Conservation (phyloP, 2,888 invertebrate species). For the Tetranychus piercei region DNA sequence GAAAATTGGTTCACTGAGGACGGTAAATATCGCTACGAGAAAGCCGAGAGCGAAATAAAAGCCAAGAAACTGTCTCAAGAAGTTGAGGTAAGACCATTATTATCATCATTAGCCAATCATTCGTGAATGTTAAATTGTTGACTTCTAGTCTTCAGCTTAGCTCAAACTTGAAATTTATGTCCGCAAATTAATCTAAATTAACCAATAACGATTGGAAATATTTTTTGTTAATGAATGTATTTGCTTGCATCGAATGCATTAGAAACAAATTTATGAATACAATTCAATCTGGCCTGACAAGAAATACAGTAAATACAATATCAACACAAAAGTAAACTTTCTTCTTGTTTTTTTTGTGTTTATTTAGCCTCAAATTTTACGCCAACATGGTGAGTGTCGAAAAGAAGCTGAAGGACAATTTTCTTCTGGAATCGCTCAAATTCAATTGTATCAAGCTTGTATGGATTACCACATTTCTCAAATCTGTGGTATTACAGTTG, state of each 20-base stretch:
- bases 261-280: too few relatives aligned
- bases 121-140: background rate
- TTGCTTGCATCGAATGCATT: too few relatives aligned
- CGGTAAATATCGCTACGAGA: conserved; percentile 25
- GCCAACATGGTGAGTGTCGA: background rate
- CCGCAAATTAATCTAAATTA: too few relatives aligned
- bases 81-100: conserved; percentile 9
- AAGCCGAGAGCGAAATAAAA: conserved; percentile 25
- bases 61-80: conserved; percentile 23
- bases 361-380: background rate
- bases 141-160: background rate
- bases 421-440: conserved; percentile 19
- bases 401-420: conserved; percentile 11
- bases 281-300: too few relatives aligned
- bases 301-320: too few relatives aligned
- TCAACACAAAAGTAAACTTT: too few relatives aligned
- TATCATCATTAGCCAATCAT: background rate
- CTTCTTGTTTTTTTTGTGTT: background rate
- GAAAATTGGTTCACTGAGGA: conserved; percentile 25
- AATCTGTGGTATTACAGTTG: conserved; percentile 8
- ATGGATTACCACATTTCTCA: conserved; percentile 10
- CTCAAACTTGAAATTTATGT: too few relatives aligned
- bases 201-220: too few relatives aligned
- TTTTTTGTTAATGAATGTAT: too few relatives aligned
- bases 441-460: conserved; percentile 27